Conservation (phyloP, 1,140 invertebrate genomes). For the Cotesia typhae region DNA sequence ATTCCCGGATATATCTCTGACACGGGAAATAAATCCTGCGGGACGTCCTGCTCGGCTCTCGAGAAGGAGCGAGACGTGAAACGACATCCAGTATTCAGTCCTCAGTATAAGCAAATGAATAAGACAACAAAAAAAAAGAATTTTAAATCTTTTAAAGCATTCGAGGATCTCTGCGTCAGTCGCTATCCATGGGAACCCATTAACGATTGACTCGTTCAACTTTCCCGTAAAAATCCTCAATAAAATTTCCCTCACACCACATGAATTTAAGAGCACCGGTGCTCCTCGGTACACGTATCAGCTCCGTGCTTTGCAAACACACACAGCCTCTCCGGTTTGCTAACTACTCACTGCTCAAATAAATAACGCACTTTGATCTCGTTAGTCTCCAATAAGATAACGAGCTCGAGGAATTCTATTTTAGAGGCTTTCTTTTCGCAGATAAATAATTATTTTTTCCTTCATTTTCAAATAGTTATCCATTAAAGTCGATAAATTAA, state of each 20-base stretch:
- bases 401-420: not conserved
- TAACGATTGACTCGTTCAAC: constrained; percentile 21
- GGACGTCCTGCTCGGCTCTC: not conserved
- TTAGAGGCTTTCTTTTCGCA: not conserved
- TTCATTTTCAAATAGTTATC: no score
- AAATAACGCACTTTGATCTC: constrained; percentile 13
- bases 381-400: constrained; percentile 3
- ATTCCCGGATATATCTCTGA: constrained; percentile 12
- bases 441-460: no score
- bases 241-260: no score
- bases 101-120: not conserved
- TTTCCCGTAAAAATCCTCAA: not conserved
- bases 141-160: not conserved
- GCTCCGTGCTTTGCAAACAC: no score
- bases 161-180: not conserved
- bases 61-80: no score
- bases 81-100: not conserved
- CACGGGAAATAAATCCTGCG: constrained; percentile 8
- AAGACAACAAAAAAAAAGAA: not conserved
- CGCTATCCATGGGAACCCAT: constrained; percentile 24
- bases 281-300: not conserved
- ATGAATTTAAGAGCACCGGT: no score
- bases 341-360: not conserved
- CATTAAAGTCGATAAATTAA: no score
- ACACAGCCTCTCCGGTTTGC: no score